phyloP scores from a whole-genome alignment of 2,797 vertebrate species.

The Alcedo atthis region DNA sequence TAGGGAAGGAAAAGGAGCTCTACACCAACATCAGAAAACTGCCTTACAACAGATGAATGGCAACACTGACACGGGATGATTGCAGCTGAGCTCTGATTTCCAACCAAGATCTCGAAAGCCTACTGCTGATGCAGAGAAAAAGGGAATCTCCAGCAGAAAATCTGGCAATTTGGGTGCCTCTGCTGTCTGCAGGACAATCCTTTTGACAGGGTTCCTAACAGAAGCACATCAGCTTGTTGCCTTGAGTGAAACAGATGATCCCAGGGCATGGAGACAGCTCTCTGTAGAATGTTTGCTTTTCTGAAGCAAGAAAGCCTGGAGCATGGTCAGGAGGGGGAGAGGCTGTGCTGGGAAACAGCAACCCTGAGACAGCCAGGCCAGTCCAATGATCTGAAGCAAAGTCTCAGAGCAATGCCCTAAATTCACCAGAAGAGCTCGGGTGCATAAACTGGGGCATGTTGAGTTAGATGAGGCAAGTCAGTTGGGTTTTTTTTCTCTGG shows the following conservation, averaged over 20 bases:
- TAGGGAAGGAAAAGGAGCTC: neutral
- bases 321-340: neutral
- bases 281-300: neutral
- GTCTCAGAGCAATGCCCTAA: neutral
- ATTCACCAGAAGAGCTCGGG: neutral
- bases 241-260: neutral
- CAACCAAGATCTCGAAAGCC: neutral
- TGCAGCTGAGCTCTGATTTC: neutral
- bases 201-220: neutral
- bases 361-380: fast-evolving
- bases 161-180: neutral
- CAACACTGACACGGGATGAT: neutral
- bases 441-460: neutral
- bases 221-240: neutral
- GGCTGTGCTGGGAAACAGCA: neutral
- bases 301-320: neutral
- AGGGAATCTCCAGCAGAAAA: neutral
- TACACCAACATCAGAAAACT: fast-evolving
- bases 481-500: neutral
- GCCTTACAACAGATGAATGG: fast-evolving
- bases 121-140: neutral
- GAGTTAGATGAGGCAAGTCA: neutral
- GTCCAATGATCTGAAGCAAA: neutral
- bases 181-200: neutral
- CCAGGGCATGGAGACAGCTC: fast-evolving